Percentiles rank a stretch among this genome's conserved stretches.
Conservation (phyloP, 2,888 invertebrate species). For the Drosophila incognita region DNA sequence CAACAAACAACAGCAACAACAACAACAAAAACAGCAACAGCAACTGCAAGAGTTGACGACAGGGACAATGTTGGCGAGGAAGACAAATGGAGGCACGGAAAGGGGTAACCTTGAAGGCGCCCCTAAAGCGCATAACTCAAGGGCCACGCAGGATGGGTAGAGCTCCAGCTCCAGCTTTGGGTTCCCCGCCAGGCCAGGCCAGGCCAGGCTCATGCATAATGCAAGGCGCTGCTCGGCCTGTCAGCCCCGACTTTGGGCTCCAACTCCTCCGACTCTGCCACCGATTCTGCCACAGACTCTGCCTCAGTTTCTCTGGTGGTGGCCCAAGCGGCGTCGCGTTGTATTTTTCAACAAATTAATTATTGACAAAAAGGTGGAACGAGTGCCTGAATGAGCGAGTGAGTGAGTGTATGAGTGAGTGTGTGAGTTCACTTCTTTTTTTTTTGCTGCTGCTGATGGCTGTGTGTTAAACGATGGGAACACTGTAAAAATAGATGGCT, state of each 20-base stretch:
- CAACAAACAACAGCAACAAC: not conserved
- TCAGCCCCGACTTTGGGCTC: slow-evolving; percentile 27
- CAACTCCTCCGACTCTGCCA: not conserved
- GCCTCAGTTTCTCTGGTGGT: slow-evolving; percentile 55
- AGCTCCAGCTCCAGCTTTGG: slow-evolving; percentile 14
- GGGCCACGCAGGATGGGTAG: slow-evolving; percentile 34
- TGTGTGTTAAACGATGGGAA: slow-evolving; percentile 32
- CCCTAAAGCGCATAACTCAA: slow-evolving; percentile 74
- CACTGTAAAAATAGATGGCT: slow-evolving; percentile 20
- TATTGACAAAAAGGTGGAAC: slow-evolving; percentile 75
- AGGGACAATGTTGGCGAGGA: not conserved
- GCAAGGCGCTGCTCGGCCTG: slow-evolving; percentile 55
- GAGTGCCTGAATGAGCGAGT: slow-evolving; percentile 41
- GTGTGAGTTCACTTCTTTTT: slow-evolving; percentile 9
- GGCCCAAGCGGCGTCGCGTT: slow-evolving; percentile 64
- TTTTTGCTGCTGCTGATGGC: not conserved
- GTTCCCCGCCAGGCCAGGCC: slow-evolving; percentile 29
- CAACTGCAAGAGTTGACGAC: slow-evolving; percentile 1
- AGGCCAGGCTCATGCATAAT: slow-evolving; percentile 70
- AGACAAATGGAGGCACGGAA: slow-evolving; percentile 1
- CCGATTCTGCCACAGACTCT: not conserved
- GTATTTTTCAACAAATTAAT: slow-evolving; percentile 80
- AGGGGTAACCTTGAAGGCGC: slow-evolving; percentile 71
- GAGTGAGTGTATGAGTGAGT: slow-evolving; percentile 9
- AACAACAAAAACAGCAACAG: not conserved